A percentile compares a stretch with the other conserved stretches of the same genome.
phyloP scores from a whole-genome alignment of 2,797 vertebrate species.

The Anguilla anguilla region DNA sequence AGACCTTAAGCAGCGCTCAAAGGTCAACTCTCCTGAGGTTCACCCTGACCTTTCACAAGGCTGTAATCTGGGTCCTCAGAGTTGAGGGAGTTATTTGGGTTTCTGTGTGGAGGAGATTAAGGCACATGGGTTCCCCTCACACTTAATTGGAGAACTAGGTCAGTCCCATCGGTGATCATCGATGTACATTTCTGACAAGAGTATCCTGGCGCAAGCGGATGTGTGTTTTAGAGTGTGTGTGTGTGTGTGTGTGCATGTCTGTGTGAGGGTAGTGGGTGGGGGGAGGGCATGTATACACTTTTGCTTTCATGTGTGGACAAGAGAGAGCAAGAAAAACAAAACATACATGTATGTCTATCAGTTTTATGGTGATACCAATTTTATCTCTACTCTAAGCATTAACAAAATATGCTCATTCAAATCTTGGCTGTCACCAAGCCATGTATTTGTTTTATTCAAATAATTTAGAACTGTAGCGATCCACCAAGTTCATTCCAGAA shows the following conservation, averaged over 20 bases:
- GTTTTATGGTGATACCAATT: not conserved
- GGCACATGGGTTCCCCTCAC: not conserved
- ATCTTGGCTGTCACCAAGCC: not conserved
- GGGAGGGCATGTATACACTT: not conserved
- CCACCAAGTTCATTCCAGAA: not conserved
- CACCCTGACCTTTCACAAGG: not conserved
- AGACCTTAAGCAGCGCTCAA: not conserved
- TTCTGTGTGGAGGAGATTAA: not conserved
- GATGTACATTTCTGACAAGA: not conserved
- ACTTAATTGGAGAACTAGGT: constrained; percentile 20
- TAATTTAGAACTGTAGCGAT: not conserved
- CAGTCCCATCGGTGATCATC: not conserved
- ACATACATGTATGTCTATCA: not conserved
- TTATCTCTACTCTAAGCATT: not conserved
- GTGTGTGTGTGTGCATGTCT: not conserved
- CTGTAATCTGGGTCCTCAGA: not conserved
- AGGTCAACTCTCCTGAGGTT: constrained; percentile 1
- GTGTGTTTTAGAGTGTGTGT: not conserved
- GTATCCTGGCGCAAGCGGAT: not conserved
- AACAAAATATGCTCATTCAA: not conserved
- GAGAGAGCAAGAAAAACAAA: not conserved
- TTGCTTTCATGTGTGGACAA: not conserved
- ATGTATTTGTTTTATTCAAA: not conserved
- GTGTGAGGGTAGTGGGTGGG: not conserved
- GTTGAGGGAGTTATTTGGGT: not conserved